Evolutionary conservation across 1,140 invertebrate species (phyloP), one percentile per base, ranked within the genome.

Genomic region (Tetraneura akinire): DNA sequence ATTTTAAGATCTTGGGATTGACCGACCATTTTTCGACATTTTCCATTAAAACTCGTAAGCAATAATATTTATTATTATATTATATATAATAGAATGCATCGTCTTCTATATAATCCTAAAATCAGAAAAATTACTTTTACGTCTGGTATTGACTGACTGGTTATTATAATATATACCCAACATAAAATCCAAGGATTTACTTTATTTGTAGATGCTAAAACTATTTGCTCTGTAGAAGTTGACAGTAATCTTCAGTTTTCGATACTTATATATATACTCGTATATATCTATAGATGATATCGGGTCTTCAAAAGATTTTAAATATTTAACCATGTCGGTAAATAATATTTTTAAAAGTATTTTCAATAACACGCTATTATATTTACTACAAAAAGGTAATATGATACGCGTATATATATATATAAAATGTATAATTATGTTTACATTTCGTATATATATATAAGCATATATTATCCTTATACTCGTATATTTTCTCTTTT

Each of bases 191-290:
- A 18, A 49, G 23, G 45, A 49, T 49, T 70, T 23, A 26, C 23
- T 49, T 70, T 70, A 70, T 70, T 70, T 70, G 66, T 70, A 49
- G 9, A 70, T 32, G 66, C 66, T 70, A 70, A 70, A 70, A 70
- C 66, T 70, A 26, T 70, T 70, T 70, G 66, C 16, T 49, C 16
- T 18, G 21, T n/a, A 10, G 23, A 49, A 49, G 66, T 49, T 49
- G 66, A 49, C 45, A 49, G 45, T 49, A 70, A 70, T 70, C 66
- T 70, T 49, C 42, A 49, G 23, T 49, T 21, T 37, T 29, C 47
- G 66, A 49, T 45, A 49, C 23, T 23, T n/a, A n/a, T n/a, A n/a
- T n/a, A n/a, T n/a, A n/a, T n/a, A n/a, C n/a, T n/a, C n/a, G n/a
- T n/a, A n/a, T n/a, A n/a, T n/a, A n/a, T n/a, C n/a, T n/a, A n/a